These are phyloP conservation scores for Xenopus petersii DNA, from an alignment of 2,797 vertebrate genomes.

Conservation along the genomic window DNA sequence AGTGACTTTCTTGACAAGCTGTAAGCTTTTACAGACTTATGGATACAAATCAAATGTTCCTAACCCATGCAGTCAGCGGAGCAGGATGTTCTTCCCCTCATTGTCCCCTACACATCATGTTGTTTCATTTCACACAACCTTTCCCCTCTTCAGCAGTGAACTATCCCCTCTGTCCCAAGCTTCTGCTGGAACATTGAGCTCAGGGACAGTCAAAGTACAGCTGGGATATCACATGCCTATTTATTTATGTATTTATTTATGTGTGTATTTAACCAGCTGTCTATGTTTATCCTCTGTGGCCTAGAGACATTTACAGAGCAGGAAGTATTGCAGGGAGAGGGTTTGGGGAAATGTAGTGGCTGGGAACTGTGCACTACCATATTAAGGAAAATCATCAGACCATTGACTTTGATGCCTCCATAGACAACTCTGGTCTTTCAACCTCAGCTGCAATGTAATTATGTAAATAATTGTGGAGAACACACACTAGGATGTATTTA, in stretches of 20 bases:
- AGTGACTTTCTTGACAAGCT: too few relatives aligned
- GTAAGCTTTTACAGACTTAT: too few relatives aligned
- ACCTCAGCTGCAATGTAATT: too few relatives aligned
- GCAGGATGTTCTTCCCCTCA: constrained; percentile 22
- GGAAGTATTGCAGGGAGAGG: too few relatives aligned
- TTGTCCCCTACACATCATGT: constrained; percentile 16
- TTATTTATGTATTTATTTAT: constrained; percentile 10
- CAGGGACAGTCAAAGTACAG: constrained; percentile 14
- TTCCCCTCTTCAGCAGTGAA: neutral
- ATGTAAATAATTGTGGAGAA: too few relatives aligned
- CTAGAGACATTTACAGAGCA: neutral
- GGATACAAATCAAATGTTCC: too few relatives aligned
- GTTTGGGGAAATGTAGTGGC: too few relatives aligned
- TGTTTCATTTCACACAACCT: constrained; percentile 38
- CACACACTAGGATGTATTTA: too few relatives aligned
- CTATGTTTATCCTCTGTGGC: constrained; percentile 8
- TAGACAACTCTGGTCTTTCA: too few relatives aligned
- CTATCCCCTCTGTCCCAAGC: constrained; percentile 22
- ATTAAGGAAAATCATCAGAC: too few relatives aligned
- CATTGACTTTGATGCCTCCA: too few relatives aligned
- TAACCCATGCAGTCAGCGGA: neutral
- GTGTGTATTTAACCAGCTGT: neutral
- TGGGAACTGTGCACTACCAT: too few relatives aligned
- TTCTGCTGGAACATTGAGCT: constrained; percentile 19
- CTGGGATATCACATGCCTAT: constrained; percentile 2